Conservation (phyloP, 2,113 vertebrate genomes). For the Nesoenas mayeri region DNA sequence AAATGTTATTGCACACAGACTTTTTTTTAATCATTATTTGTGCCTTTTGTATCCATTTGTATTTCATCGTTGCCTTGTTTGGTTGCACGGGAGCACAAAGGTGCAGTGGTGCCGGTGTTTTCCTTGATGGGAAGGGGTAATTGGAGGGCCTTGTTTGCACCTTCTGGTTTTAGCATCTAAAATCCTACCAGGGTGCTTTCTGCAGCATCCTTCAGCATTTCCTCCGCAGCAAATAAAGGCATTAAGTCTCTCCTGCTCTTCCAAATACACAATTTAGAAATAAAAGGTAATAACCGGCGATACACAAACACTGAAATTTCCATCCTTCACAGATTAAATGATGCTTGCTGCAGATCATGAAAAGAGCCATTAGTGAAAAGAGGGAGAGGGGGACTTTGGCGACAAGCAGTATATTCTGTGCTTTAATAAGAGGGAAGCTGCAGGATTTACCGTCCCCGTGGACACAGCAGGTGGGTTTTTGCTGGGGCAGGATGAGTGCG, state of each 20-base stretch:
- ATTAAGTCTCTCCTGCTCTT: conserved; percentile 60
- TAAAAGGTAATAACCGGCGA: conserved; percentile 58
- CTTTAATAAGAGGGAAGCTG: conserved; percentile 42
- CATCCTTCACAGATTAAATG: conserved; percentile 71
- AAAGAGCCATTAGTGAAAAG: conserved; percentile 63
- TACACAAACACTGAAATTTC: conserved; percentile 51
- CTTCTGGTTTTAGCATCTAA: background rate
- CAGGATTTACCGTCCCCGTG: conserved; percentile 11
- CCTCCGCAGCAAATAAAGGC: conserved; percentile 28
- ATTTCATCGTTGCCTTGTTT: background rate
- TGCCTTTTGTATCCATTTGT: background rate
- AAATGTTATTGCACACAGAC: background rate
- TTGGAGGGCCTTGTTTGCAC: background rate
- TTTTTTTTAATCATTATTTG: background rate
- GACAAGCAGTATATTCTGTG: conserved; percentile 56
- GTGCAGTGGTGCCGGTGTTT: background rate
- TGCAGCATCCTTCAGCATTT: conserved; percentile 4
- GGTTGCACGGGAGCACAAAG: background rate
- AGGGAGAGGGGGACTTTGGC: background rate
- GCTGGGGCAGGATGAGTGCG: background rate
- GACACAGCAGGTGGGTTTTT: background rate
- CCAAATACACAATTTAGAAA: conserved; percentile 62
- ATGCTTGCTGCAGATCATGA: conserved; percentile 69
- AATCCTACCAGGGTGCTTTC: background rate
- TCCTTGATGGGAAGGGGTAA: background rate